phyloP scores from a whole-genome alignment of 2,113 vertebrate species.

The Neoarius graeffei region DNA sequence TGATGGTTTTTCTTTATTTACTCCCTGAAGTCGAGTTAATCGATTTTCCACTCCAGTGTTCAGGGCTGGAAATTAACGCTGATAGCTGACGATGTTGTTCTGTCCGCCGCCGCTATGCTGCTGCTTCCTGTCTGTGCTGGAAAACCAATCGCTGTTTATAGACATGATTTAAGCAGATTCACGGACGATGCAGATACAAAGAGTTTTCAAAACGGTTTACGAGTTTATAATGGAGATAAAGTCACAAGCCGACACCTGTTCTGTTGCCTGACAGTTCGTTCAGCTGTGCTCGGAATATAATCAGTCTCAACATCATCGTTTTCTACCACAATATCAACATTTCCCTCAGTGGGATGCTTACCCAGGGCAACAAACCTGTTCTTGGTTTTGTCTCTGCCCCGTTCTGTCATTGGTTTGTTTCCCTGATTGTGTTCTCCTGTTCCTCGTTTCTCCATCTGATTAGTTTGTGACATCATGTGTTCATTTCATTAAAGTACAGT shows the following conservation, averaged over 20 bases:
- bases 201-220: not conserved
- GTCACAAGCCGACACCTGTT: not conserved
- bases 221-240: not conserved
- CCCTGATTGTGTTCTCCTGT: not conserved
- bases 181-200: not conserved
- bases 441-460: not conserved
- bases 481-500: not conserved
- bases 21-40: conserved; percentile 43
- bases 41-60: conserved; percentile 26
- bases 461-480: not conserved
- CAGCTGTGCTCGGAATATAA: not conserved
- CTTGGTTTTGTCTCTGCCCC: not conserved
- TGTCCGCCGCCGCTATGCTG: not conserved
- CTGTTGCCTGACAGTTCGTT: not conserved
- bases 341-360: not conserved
- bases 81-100: conserved; percentile 22
- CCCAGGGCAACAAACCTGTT: not conserved
- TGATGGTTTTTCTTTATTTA: conserved; percentile 48
- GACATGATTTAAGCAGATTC: not conserved
- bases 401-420: not conserved
- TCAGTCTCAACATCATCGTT: not conserved
- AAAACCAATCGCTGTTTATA: not conserved
- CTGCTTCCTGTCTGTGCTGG: not conserved
- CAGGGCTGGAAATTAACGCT: conserved; percentile 23
- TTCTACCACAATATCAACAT: not conserved